These are phyloP conservation scores for Phataginus tetradactyla DNA, from an alignment of 2,797 vertebrate species.

Conservation along the genomic window DNA sequence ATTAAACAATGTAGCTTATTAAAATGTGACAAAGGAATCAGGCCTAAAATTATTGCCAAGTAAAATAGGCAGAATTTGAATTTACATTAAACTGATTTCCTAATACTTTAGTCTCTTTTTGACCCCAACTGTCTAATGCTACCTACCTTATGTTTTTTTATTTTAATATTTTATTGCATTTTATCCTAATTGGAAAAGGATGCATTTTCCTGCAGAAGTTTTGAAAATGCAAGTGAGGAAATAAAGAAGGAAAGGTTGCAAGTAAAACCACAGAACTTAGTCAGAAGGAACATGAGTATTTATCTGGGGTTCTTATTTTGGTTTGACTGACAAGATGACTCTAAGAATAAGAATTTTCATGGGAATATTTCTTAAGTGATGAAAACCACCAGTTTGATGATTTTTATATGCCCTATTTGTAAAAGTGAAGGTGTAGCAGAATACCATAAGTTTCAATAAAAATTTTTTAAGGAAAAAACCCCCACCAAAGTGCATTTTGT, in stretches of 20 bases:
- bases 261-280: constrained; percentile 15
- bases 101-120: background rate
- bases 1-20: background rate
- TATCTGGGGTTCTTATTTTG: background rate
- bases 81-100: constrained; percentile 26
- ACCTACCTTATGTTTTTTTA: constrained; percentile 26
- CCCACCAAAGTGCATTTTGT: background rate
- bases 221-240: background rate
- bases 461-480: background rate
- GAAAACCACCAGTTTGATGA: background rate
- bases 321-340: background rate
- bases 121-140: background rate
- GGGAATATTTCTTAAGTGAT: background rate
- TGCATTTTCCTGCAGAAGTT: background rate
- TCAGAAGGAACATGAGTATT: background rate
- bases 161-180: constrained; percentile 38
- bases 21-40: background rate
- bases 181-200: constrained; percentile 9
- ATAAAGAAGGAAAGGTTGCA: background rate
- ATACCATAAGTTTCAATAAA: background rate
- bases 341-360: background rate
- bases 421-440: constrained; percentile 3
- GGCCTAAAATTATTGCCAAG: background rate
- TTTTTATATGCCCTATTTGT: background rate
- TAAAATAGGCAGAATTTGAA: constrained; percentile 16